Evolutionary conservation across 2,113 vertebrate genomes (phyloP), one percentile per base, ranked within the genome.

Genomic region (Thunnus maccoyii): DNA sequence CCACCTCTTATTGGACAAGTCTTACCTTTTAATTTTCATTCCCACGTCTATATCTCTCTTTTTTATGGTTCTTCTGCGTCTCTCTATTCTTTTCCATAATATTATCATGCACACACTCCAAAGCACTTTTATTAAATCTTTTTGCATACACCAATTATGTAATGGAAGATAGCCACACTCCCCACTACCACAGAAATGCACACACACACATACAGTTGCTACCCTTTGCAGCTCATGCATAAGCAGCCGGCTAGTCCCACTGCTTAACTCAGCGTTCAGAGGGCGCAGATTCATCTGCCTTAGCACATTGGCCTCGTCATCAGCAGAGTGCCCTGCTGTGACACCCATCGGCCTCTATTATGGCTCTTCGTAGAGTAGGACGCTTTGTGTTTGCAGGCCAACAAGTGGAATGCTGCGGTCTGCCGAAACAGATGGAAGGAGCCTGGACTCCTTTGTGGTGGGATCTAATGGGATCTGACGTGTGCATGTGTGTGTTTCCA

Each of bases 291-390:
- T 87, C 76, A 84, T 83, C 66, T 84, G 82, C 84, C 76, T 82
- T 55, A 47, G 68, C 66, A 57, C 78, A 78, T 66, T 76, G 85
- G 82, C 83, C 81, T 84, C 73, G 56, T 86, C 80, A 68, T 91
- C 74, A 44, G 73, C 61, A 12, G 51, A 58, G 86, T 30, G 73
- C 72, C 84, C 82, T 47, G 66, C 78, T 86, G 83, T 84, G 87
- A 80, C 85, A 91, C 79, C 86, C 82, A 78, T 89, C 86, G 52
- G 58, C 89, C 76, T 76, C 83, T 16, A 71, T 90, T 89, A 89
- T 30, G n/a, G 78, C 64, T 84, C 82, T 67, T 62, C 69, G 68
- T 32, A 65, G 75, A 63, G 44, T 69, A 68, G 82, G 80, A 54
- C 2, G 76, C 61, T 72, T 80, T 14, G 44, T 76, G 75, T 84